phyloP scores from a whole-genome alignment of 2,113 vertebrate genomes.

The Neopipo cinnamomea region DNA sequence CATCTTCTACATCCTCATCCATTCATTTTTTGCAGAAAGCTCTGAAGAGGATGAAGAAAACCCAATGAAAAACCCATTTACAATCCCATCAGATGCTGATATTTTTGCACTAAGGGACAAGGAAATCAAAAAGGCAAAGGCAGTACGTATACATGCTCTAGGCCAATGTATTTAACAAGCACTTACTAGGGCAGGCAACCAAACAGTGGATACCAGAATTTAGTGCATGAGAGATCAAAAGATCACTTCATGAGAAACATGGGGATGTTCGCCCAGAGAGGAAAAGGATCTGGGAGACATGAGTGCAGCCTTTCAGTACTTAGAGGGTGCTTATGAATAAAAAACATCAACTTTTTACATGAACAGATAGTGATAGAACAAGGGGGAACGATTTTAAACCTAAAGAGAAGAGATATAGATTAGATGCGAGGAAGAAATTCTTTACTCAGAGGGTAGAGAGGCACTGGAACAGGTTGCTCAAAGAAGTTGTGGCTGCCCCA shows the following conservation, averaged over 20 bases:
- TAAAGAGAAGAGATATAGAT: not conserved
- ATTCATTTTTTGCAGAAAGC: not conserved
- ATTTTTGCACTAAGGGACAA: slow-evolving; percentile 70
- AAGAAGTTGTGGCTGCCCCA: not conserved
- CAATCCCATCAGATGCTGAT: slow-evolving; percentile 57
- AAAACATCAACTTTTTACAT: not conserved
- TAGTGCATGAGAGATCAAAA: not conserved
- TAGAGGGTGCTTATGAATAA: not conserved
- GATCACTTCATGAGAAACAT: not conserved
- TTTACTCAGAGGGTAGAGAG: not conserved
- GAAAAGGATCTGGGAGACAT: not conserved
- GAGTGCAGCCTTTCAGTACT: not conserved
- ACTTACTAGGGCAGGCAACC: not conserved
- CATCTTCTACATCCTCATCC: not conserved
- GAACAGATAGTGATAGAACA: not conserved
- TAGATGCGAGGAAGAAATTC: not conserved
- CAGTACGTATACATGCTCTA: slow-evolving; percentile 43
- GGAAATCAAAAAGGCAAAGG: slow-evolving; percentile 55
- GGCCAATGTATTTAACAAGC: not conserved
- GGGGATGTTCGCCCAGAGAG: not conserved
- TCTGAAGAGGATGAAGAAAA: not conserved
- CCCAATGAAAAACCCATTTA: slow-evolving; percentile 64
- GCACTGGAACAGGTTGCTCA: not conserved
- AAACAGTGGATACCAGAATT: not conserved
- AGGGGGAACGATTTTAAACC: not conserved